phyloP scores from a whole-genome alignment of 2,797 vertebrate species.

The Phoeniculus purpureus region DNA sequence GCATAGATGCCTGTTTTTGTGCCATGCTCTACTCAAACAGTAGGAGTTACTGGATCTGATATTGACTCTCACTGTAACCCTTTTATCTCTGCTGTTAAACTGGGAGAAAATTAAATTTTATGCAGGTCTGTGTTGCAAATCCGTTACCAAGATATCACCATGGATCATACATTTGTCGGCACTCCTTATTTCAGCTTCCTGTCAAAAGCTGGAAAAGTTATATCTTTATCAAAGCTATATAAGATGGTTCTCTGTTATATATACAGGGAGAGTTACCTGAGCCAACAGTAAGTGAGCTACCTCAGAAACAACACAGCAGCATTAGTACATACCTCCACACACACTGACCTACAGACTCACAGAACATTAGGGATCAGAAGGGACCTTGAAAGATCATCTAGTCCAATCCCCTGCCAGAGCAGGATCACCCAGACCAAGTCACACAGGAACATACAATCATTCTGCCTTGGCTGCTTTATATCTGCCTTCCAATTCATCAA shows the following conservation, averaged over 20 bases:
- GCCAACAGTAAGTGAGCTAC: background rate
- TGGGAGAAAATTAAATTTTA: background rate
- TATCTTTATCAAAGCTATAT: background rate
- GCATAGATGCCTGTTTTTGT: background rate
- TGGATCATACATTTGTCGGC: background rate
- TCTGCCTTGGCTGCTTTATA: too few species aligned
- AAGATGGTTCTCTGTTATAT: background rate
- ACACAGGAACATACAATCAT: too few species aligned
- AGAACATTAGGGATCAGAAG: too few species aligned
- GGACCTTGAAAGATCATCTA: too few species aligned
- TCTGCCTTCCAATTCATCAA: background rate
- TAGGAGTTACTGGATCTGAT: background rate
- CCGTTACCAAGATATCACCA: background rate
- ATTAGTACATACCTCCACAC: background rate
- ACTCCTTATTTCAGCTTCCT: background rate
- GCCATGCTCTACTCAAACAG: background rate
- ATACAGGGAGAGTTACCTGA: background rate
- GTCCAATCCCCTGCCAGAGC: too few species aligned
- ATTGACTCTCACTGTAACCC: background rate
- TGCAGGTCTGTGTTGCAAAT: background rate
- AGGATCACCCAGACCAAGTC: too few species aligned
- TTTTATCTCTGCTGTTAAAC: background rate
- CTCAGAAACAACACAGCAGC: background rate
- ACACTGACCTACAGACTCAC: background rate
- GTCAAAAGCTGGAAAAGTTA: background rate